Conservation (phyloP, 2,797 vertebrate genomes). For the Ceryle rudis region DNA sequence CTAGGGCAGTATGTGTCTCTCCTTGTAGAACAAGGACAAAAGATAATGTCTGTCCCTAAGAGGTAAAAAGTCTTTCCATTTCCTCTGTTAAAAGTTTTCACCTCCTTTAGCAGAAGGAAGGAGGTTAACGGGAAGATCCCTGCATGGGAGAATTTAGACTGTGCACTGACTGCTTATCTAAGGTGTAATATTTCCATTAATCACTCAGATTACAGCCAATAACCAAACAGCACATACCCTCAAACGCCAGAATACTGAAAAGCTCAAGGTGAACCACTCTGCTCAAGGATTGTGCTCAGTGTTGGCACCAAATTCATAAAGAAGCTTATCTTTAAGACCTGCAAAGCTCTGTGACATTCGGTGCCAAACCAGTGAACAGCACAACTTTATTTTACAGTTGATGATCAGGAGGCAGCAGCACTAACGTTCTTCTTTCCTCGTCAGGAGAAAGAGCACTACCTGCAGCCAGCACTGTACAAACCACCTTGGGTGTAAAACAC, state of each 20-base stretch:
- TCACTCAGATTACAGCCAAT: not conserved
- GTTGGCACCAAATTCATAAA: not conserved
- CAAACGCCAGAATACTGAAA: not conserved
- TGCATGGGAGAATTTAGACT: not conserved
- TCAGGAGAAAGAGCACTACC: not conserved
- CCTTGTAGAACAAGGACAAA: not conserved
- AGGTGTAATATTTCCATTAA: not conserved
- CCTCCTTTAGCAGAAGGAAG: not conserved
- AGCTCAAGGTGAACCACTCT: conserved; percentile 27
- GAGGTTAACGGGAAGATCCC: not conserved
- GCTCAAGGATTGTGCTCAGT: not conserved
- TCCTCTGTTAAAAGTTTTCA: not conserved
- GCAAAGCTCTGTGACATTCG: not conserved
- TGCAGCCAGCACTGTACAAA: not conserved
- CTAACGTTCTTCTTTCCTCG: not conserved
- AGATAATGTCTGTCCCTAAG: not conserved
- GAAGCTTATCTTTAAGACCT: conserved; percentile 20
- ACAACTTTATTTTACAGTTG: not conserved
- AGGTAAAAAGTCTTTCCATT: not conserved
- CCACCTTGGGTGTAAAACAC: not conserved
- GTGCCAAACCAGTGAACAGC: not conserved
- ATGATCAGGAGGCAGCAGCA: not conserved
- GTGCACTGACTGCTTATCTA: not conserved
- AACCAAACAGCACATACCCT: not conserved
- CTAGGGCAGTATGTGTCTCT: not conserved